These are phyloP conservation scores for Mormyrus lacerda DNA, from an alignment of 2,113 vertebrate species.

Conservation along the genomic window DNA sequence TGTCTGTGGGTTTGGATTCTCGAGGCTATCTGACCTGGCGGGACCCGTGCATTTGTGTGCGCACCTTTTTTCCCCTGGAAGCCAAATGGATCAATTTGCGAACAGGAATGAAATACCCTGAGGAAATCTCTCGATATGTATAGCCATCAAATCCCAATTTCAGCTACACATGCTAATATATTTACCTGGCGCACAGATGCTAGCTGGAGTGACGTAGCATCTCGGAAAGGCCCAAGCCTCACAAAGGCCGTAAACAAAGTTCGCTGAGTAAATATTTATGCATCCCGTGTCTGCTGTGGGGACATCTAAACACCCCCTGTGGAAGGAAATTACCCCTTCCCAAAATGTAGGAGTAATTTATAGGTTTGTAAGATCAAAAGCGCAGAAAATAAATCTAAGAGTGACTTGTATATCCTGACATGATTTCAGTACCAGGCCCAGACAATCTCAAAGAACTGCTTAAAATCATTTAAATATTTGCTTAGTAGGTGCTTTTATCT, in stretches of 20 bases:
- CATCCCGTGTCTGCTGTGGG: neutral
- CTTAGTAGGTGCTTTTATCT: neutral
- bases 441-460: neutral
- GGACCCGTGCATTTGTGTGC: conserved; percentile 20
- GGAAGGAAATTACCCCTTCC: neutral
- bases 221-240: neutral
- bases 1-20: neutral
- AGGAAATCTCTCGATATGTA: conserved; percentile 47
- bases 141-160: conserved; percentile 43
- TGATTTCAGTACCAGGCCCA: neutral
- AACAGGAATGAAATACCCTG: conserved; percentile 30
- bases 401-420: neutral
- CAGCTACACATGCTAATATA: conserved; percentile 7
- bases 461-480: neutral
- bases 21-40: neutral
- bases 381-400: neutral
- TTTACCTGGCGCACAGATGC: neutral
- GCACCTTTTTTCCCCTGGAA: conserved; percentile 38
- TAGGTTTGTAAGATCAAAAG: neutral
- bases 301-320: neutral
- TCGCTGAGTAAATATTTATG: conserved; percentile 11
- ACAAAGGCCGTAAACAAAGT: neutral
- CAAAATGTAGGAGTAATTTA: conserved; percentile 1
- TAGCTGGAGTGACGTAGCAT: neutral
- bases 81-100: conserved; percentile 39